Percentiles rank a stretch among this genome's conserved stretches.
phyloP scores from a whole-genome alignment of 1,140 invertebrate genomes.

The Caenorhabditis latens region DNA sequence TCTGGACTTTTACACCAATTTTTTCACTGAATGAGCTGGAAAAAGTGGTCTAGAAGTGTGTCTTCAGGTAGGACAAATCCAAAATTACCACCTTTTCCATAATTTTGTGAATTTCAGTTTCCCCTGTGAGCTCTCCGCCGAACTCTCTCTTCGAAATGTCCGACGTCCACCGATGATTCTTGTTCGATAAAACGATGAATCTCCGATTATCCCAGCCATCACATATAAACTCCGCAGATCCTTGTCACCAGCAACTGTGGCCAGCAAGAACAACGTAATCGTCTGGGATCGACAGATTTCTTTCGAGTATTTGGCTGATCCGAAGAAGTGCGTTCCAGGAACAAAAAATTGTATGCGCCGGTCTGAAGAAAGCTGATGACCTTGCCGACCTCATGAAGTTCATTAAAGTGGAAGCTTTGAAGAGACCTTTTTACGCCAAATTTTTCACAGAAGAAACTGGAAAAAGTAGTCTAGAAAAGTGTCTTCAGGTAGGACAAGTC shows the following conservation, averaged over 20 bases:
- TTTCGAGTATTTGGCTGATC: slow-evolving; percentile 94
- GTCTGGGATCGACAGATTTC: slow-evolving; percentile 91
- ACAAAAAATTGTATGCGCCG: slow-evolving; percentile 80
- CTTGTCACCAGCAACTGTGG: slow-evolving; percentile 77
- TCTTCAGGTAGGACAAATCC: slow-evolving; percentile 52
- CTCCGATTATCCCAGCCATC: too few species aligned
- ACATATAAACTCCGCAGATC: slow-evolving; percentile 50
- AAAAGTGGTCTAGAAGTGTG: background rate
- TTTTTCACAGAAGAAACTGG: too few species aligned
- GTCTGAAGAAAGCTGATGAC: slow-evolving; percentile 68
- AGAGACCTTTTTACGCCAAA: background rate
- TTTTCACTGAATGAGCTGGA: too few species aligned
- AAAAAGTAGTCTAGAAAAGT: background rate
- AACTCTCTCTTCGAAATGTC: too few species aligned
- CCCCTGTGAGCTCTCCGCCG: too few species aligned
- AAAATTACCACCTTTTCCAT: too few species aligned
- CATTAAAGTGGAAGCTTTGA: slow-evolving; percentile 65
- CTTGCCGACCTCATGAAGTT: slow-evolving; percentile 70
- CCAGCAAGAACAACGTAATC: slow-evolving; percentile 91
- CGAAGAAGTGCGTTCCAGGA: slow-evolving; percentile 97
- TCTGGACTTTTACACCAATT: too few species aligned
- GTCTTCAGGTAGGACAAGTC: slow-evolving; percentile 56
- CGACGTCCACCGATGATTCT: too few species aligned
- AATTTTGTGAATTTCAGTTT: too few species aligned
- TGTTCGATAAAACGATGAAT: too few species aligned